These are phyloP conservation scores for Dendronephthya gigantea DNA, from an alignment of 64 coral and sea anemone genomes.

Conservation along the genomic window DNA sequence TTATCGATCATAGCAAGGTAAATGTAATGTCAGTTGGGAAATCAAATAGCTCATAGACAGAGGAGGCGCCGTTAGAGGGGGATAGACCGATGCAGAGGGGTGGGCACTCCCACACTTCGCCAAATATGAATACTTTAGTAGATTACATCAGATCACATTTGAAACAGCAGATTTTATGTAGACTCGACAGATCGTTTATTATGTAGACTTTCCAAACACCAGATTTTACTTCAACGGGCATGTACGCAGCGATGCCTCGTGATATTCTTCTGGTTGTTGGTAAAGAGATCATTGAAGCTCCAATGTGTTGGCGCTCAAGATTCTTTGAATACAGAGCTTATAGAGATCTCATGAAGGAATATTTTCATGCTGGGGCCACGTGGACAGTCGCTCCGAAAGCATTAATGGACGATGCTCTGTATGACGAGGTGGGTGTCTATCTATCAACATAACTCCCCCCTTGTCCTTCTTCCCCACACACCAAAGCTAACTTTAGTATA, in stretches of 20 bases:
- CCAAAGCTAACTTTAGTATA: too few species aligned
- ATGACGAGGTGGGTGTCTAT: slow-evolving; percentile 21
- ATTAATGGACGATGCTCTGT: slow-evolving; percentile 24
- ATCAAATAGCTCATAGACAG: too few species aligned
- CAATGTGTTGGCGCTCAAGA: slow-evolving; percentile 16
- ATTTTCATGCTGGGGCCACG: slow-evolving; percentile 23
- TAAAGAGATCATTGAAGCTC: slow-evolving; percentile 28
- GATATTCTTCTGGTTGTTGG: slow-evolving; percentile 28
- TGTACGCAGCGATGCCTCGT: slow-evolving; percentile 20
- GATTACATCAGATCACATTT: too few species aligned
- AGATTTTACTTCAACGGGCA: not conserved
- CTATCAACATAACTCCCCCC: too few species aligned
- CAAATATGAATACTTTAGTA: too few species aligned
- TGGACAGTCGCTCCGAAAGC: slow-evolving; percentile 18
- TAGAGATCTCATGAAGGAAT: slow-evolving; percentile 26
- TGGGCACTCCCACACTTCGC: too few species aligned
- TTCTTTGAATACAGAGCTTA: slow-evolving; percentile 41
- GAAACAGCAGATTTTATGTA: too few species aligned
- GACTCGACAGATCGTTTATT: too few species aligned
- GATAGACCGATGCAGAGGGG: too few species aligned
- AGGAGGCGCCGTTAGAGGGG: too few species aligned
- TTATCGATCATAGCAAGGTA: slow-evolving; percentile 1
- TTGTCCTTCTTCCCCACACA: too few species aligned
- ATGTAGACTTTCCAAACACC: not conserved
- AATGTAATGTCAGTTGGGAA: not conserved